Base-by-base conservation (phyloP, 1,140 invertebrate species). In the Meteorus sp. region DNA sequence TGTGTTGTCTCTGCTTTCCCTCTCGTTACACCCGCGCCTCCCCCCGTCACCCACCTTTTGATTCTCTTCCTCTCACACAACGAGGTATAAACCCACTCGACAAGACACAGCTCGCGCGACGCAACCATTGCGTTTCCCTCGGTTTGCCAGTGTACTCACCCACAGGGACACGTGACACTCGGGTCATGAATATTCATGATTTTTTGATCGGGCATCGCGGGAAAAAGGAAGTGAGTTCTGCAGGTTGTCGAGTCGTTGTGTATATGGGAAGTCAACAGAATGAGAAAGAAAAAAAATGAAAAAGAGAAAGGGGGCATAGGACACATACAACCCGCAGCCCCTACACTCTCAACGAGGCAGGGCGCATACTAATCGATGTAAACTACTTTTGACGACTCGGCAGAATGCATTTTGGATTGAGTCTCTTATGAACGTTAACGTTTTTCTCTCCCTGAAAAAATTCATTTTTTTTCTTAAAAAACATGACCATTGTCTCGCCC, bases 331-430 rank as follows among this genome's bases (percentile, higher is more conserved):
- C 63, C 62, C 59, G 60, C 65, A 65, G 67, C 60, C 59, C 63
- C 61, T 53, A n/a, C n/a, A 44, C 8, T 19, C 67, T 62, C 64
- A 63, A 67, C 63, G 67, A 62, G 70, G 72, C 71, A 72, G 65
- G 71, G 68, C 71, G 71, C 72, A 75, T 77, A 75, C 72, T 75
- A 75, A 75, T 75, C 59, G 59, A 50, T 29, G 19, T 39, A n/a
- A 9, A 22, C 53, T 47, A 58, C 11, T 53, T 37, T n/a, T 50
- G 15, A n/a, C 9, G 4, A 29, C 9, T 29, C 9, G 4, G 9
- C 27, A 29, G 4, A 29, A 5, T 29, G 9, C 9, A 29, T 9
- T 5, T 9, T 29, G 27, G 27, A n/a, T n/a, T n/a, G n/a, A n/a
- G n/a, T n/a, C n/a, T n/a, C n/a, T n/a, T n/a, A n/a, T n/a, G n/a